phyloP scores from a whole-genome alignment of 2,888 invertebrate genomes.

The Macrophya alboannulata region DNA sequence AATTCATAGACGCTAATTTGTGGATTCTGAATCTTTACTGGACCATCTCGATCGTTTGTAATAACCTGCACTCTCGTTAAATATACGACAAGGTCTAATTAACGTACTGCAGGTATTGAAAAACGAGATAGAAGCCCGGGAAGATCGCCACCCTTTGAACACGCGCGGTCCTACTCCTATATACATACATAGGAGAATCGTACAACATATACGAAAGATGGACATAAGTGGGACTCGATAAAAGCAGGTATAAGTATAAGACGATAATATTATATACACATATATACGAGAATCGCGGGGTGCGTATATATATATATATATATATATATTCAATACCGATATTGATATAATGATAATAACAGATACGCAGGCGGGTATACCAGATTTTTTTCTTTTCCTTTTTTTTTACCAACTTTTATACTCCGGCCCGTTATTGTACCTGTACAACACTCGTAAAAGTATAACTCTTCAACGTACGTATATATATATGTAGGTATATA shows the following conservation, averaged over 20 bases:
- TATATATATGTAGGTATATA: neutral
- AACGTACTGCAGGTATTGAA: neutral
- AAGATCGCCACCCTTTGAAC: no score
- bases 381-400: conserved; percentile 5
- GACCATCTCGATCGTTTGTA: neutral
- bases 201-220: neutral
- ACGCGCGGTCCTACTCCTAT: neutral
- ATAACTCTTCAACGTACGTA: neutral
- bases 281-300: neutral
- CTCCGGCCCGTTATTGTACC: conserved; percentile 4
- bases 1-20: neutral
- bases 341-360: conserved; percentile 50
- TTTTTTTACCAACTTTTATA: conserved; percentile 58
- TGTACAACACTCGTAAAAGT: conserved; percentile 6
- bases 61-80: conserved; percentile 20
- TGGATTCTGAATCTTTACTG: neutral
- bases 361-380: conserved; percentile 58
- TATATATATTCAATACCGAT: conserved; percentile 50
- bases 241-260: conserved; percentile 5
- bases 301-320: no score
- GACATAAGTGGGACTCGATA: neutral
- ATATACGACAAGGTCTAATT: conserved; percentile 18
- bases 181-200: conserved; percentile 1
- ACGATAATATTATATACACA: neutral
- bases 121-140: neutral